Evolutionary conservation across 2,888 invertebrate species (phyloP).

Genomic region (Sialis fuliginosa): DNA sequence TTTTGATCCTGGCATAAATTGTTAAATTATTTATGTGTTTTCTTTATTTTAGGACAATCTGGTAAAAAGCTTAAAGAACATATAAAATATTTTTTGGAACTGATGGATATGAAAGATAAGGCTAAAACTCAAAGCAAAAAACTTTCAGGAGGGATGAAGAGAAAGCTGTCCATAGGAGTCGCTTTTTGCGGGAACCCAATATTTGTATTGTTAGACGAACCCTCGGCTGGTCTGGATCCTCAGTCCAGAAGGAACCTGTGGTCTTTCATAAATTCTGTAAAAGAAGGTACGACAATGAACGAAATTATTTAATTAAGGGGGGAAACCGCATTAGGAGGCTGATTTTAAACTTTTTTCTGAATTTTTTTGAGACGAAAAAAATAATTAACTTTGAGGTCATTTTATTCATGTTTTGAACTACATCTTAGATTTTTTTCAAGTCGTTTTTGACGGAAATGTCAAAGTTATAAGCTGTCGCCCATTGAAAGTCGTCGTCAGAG

Average conservation of each 20-base stretch:
- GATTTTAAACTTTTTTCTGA: no score
- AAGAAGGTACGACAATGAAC: conserved; percentile 26
- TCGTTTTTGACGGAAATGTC: no score
- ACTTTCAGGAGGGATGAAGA: conserved; percentile 62
- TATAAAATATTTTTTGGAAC: conserved; percentile 40
- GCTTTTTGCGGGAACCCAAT: conserved; percentile 59
- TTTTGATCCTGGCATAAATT: neutral
- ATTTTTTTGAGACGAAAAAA: no score
- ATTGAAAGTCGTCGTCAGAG: no score
- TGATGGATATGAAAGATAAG: conserved; percentile 50
- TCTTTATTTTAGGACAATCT: conserved; percentile 15
- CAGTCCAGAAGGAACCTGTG: conserved; percentile 68
- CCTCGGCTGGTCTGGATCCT: conserved; percentile 77
- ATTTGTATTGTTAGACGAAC: conserved; percentile 55
- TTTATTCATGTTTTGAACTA: no score
- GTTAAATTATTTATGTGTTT: neutral
- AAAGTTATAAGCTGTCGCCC: no score
- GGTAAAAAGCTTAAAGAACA: conserved; percentile 35
- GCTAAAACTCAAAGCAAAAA: conserved; percentile 33
- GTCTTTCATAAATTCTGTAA: conserved; percentile 59
- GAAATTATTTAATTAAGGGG: no score
- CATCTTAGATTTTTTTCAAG: no score
- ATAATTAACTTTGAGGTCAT: no score
- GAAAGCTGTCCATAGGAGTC: conserved; percentile 57
- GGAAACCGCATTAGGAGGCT: no score